Evolutionary conservation across 1,140 invertebrate genomes (phyloP).

Genomic region (Saccostrea cuccullata): DNA sequence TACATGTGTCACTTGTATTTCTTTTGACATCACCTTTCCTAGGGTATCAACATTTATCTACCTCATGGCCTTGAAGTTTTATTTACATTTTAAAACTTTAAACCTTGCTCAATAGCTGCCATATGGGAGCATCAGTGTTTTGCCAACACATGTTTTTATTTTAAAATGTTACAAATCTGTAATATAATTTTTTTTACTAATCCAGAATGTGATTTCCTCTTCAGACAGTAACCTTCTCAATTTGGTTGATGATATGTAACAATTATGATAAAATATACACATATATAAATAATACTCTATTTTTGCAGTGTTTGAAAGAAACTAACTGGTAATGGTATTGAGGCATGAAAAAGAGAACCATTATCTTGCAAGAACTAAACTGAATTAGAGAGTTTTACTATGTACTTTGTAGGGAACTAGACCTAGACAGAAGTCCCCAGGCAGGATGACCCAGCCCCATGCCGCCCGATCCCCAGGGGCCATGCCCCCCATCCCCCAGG

Average conservation of each 20-base stretch:
- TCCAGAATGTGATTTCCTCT: neutral
- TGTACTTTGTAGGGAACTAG: neutral
- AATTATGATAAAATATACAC: neutral
- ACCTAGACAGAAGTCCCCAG: constrained; percentile 20
- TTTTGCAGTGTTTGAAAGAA: constrained; percentile 16
- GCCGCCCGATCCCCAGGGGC: constrained; percentile 21
- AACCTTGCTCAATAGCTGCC: too few relatives aligned
- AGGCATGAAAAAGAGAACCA: neutral
- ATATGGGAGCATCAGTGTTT: too few relatives aligned
- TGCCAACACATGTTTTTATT: too few relatives aligned
- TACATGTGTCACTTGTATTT: too few relatives aligned
- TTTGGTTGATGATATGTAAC: neutral
- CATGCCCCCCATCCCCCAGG: neutral
- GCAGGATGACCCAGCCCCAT: neutral
- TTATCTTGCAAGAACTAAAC: neutral
- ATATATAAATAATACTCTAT: neutral
- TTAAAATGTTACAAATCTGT: too few relatives aligned
- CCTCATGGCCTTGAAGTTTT: too few relatives aligned
- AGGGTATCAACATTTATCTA: too few relatives aligned
- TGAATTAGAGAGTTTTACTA: neutral
- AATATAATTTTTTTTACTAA: neutral
- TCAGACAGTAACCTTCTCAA: neutral
- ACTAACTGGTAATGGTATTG: constrained; percentile 4
- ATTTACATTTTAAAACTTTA: too few relatives aligned
- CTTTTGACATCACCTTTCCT: too few relatives aligned